Percentiles rank a stretch among this genome's conserved stretches.
Evolutionary conservation across 64 coral and sea anemone species (phyloP).

Genomic region (Porites australiensis): DNA sequence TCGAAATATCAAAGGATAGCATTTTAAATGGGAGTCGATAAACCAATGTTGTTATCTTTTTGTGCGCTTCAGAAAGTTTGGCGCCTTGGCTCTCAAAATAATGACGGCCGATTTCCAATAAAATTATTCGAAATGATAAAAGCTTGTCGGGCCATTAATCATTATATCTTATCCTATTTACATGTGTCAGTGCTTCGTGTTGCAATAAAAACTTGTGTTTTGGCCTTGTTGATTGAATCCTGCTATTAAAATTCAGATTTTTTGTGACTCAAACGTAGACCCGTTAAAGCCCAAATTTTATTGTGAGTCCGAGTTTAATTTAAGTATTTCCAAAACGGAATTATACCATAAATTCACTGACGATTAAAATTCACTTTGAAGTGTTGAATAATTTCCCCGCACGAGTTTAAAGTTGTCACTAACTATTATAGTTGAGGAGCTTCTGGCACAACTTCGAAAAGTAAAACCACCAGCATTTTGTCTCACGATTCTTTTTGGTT

Average conservation of each 20-base stretch:
- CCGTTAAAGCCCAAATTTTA: too few species aligned
- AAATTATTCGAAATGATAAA: constrained; percentile 63
- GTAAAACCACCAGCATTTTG: background rate
- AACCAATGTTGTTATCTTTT: constrained; percentile 57
- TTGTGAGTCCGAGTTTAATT: too few species aligned
- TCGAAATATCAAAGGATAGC: constrained; percentile 17
- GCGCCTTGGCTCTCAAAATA: constrained; percentile 14
- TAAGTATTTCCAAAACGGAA: too few species aligned
- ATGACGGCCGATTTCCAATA: constrained; percentile 36
- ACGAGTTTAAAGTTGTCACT: background rate
- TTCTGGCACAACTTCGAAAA: background rate
- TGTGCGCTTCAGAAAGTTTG: constrained; percentile 27
- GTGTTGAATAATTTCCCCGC: background rate
- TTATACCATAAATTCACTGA: background rate
- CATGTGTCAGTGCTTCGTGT: constrained; percentile 30
- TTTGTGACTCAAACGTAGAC: background rate
- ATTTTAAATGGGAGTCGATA: constrained; percentile 37
- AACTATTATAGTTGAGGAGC: background rate
- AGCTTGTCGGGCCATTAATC: constrained; percentile 42
- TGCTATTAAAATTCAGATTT: constrained; percentile 38
- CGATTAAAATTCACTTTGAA: background rate
- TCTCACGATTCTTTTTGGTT: background rate
- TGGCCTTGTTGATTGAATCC: constrained; percentile 6
- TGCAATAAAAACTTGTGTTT: background rate
- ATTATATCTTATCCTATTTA: constrained; percentile 2